A percentile compares a stretch with the other conserved stretches of the same genome.
phyloP scores from a whole-genome alignment of 2,888 invertebrate genomes.

The Ypsolopha sequella region DNA sequence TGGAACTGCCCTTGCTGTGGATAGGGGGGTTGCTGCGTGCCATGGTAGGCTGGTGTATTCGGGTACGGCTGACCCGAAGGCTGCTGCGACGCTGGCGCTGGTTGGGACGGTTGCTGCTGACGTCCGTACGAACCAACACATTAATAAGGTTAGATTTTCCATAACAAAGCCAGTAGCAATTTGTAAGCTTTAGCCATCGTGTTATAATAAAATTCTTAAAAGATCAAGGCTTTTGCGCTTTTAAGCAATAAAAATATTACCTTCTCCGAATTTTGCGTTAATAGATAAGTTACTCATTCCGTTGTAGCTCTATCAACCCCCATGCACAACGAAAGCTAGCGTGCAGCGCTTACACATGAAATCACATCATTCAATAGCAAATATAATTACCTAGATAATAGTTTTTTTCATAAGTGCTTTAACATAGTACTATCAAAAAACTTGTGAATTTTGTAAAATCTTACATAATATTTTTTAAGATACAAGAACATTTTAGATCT shows the following conservation, averaged over 20 bases:
- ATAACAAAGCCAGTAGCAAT: slow-evolving; percentile 64
- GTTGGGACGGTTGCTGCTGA: slow-evolving; percentile 71
- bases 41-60: slow-evolving; percentile 68
- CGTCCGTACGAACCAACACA: slow-evolving; percentile 72
- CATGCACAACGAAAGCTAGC: slow-evolving; percentile 71
- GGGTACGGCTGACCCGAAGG: slow-evolving; percentile 63
- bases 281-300: slow-evolving; percentile 49
- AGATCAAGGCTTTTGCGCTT: slow-evolving; percentile 31
- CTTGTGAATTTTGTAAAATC: too few relatives aligned
- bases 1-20: slow-evolving; percentile 63
- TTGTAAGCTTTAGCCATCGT: slow-evolving; percentile 58
- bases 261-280: slow-evolving; percentile 38
- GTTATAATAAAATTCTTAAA: slow-evolving; percentile 11
- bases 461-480: too few relatives aligned
- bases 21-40: slow-evolving; percentile 68
- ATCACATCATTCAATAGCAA: slow-evolving; percentile 54
- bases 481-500: too few relatives aligned
- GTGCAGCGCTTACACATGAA: slow-evolving; percentile 63
- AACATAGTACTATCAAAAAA: slow-evolving; percentile 3
- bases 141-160: slow-evolving; percentile 72
- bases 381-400: slow-evolving; percentile 25
- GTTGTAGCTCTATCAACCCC: slow-evolving; percentile 62
- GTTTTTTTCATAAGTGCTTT: slow-evolving; percentile 43
- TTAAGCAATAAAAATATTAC: slow-evolving; percentile 63
- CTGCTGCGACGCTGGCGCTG: slow-evolving; percentile 66